Conservation (phyloP, 2,888 invertebrate species). For the Drosophila nr. fundita region DNA sequence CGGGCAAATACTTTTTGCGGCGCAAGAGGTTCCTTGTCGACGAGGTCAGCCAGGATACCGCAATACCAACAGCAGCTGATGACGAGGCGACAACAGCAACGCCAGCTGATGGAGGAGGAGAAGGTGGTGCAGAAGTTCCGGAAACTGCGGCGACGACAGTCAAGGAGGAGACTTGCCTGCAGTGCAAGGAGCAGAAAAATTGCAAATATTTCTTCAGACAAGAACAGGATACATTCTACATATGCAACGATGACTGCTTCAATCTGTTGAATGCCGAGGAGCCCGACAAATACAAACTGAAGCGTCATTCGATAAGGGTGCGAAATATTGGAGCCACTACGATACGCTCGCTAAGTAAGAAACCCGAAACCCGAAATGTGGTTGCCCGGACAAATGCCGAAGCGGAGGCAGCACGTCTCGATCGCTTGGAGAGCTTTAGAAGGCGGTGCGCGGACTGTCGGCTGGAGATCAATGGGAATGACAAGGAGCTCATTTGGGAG, state of each 20-base stretch:
- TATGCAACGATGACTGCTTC: slow-evolving; percentile 88
- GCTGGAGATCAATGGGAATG: slow-evolving; percentile 86
- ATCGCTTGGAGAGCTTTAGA: slow-evolving; percentile 87
- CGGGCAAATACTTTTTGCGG: slow-evolving; percentile 86
- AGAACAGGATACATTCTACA: slow-evolving; percentile 86
- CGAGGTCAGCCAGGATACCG: slow-evolving; percentile 78
- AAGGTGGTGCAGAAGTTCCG: slow-evolving; percentile 13
- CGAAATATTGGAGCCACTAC: slow-evolving; percentile 83
- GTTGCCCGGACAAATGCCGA: slow-evolving; percentile 87
- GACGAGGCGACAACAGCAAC: slow-evolving; percentile 22
- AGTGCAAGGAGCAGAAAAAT: slow-evolving; percentile 85
- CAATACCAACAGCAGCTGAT: slow-evolving; percentile 8
- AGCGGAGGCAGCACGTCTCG: slow-evolving; percentile 87
- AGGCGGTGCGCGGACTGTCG: slow-evolving; percentile 87
- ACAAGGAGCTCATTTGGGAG: slow-evolving; percentile 93
- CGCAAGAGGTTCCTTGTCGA: slow-evolving; percentile 86
- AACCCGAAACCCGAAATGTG: slow-evolving; percentile 85
- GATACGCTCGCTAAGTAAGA: slow-evolving; percentile 68
- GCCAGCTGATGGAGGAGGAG: slow-evolving; percentile 1
- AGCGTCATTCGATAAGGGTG: slow-evolving; percentile 84
- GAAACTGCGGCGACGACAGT: neutral
- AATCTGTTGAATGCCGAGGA: slow-evolving; percentile 85
- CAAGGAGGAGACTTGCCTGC: slow-evolving; percentile 84
- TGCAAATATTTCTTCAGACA: slow-evolving; percentile 86
- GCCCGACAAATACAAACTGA: slow-evolving; percentile 84